Evolutionary conservation across 2,888 invertebrate genomes (phyloP), one percentile per base, ranked within the genome.

Genomic region (Himalopsyche anomala): DNA sequence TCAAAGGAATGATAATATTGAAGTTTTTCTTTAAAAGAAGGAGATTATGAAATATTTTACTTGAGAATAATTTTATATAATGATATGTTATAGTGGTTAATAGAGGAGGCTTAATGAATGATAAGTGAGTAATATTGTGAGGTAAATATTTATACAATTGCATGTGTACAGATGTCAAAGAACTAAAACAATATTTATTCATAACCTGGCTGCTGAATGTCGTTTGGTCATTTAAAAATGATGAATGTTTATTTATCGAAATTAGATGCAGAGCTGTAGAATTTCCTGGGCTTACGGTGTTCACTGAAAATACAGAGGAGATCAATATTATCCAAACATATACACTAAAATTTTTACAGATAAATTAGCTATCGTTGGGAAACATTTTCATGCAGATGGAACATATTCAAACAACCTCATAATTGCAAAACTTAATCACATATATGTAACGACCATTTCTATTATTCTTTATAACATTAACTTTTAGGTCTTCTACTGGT

Each of bases 231-330:
- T 51, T 51, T 51, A 51, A 51, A 51, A 4, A 51, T 51, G 51
- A 11, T 45, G 40, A 11, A 15, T 15, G 15, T 51, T 51, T 28
- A 85, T 85, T 85, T 85, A 54, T 85, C 85, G n/a, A 79, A 82
- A 40, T 85, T 83, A 82, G 74, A 69, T 28, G 83, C 69, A 9
- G 86, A 84, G 69, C 85, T 85, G 28, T 86, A 86, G 54, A 87
- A 85, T 51, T 87, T 87, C 79, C 84, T 84, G 45, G 62, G 84
- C 28, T 86, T 56, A 74, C 79, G 74, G 9, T 79, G 56, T 62
- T 81, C 80, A 51, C 51, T 81, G 45, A 36, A 55, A 79, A 80
- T 83, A 45, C 11, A 81, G n/a, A 40, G 38, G 82, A 74, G 55
- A 74, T 45, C 40, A 28, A 38, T 17, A 36, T 54, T 81, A 45